These are phyloP conservation scores for Columba livia DNA, from an alignment of 2,113 vertebrate species.

Conservation along the genomic window DNA sequence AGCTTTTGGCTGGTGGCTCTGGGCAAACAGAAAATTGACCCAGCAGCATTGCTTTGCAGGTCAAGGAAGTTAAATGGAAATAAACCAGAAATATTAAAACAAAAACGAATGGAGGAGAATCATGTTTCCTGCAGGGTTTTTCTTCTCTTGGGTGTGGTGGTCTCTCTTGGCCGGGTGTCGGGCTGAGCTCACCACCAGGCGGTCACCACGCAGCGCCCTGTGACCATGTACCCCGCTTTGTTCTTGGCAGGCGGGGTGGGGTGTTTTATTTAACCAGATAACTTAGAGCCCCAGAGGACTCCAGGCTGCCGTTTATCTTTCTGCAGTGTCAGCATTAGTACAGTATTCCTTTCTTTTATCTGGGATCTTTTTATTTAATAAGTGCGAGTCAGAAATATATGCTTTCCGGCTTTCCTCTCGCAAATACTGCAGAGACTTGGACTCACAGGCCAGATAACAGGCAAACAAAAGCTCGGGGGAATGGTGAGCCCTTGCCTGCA, in stretches of 20 bases:
- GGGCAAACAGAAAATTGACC: not conserved
- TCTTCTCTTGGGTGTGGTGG: conserved; percentile 49
- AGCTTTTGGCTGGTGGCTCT: not conserved
- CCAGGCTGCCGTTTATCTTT: not conserved
- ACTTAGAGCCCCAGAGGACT: not conserved
- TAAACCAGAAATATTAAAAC: not conserved
- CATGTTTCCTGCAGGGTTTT: conserved; percentile 34
- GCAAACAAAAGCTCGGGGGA: not conserved
- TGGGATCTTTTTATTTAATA: not conserved
- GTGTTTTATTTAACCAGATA: not conserved
- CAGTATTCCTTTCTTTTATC: not conserved
- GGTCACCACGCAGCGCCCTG: fast-evolving
- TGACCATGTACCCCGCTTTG: fast-evolving
- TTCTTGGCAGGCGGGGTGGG: not conserved
- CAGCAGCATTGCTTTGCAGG: not conserved
- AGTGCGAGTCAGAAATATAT: not conserved
- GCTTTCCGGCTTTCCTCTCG: not conserved
- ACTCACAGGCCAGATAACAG: not conserved
- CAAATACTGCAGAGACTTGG: not conserved
- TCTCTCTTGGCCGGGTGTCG: not conserved
- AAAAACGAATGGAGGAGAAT: not conserved
- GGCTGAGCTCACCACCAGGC: not conserved
- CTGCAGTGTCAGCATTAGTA: not conserved
- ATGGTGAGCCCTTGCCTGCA: not conserved
- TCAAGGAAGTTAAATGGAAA: not conserved